Percentiles rank a stretch among this genome's conserved stretches.
Conservation (phyloP, 2,888 invertebrate genomes). For the Drosophila formosana region DNA sequence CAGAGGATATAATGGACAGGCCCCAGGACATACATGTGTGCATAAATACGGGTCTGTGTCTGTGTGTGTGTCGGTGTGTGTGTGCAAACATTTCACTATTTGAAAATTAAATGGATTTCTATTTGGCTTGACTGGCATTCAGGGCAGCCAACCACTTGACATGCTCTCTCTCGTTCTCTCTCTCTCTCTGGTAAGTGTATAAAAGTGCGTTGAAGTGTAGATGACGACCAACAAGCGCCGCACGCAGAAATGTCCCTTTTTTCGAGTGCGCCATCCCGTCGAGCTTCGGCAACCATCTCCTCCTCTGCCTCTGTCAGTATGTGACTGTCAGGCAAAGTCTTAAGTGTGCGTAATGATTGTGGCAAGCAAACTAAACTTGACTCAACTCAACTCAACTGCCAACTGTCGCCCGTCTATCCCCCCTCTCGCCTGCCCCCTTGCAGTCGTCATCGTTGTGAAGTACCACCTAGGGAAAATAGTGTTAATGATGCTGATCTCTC, state of each 20-base stretch:
- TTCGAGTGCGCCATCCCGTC: conserved; percentile 35
- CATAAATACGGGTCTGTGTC: conserved; percentile 12
- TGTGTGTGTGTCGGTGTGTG: conserved; percentile 25
- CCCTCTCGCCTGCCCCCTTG: neutral
- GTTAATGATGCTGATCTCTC: conserved; percentile 79
- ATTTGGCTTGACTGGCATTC: conserved; percentile 62
- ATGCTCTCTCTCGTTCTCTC: conserved; percentile 42
- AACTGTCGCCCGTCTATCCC: conserved; percentile 8
- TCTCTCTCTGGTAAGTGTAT: conserved; percentile 51
- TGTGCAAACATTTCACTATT: conserved; percentile 67
- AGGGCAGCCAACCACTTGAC: conserved; percentile 52
- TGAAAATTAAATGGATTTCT: conserved; percentile 81
- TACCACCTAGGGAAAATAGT: conserved; percentile 77
- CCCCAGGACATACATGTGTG: conserved; percentile 6
- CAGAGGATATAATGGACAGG: conserved; percentile 1
- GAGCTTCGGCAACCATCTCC: neutral
- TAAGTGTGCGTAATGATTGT: conserved; percentile 76
- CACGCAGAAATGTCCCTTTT: conserved; percentile 48
- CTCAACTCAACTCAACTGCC: conserved; percentile 18
- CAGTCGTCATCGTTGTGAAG: conserved; percentile 63
- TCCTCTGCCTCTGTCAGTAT: conserved; percentile 41
- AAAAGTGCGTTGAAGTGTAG: conserved; percentile 64
- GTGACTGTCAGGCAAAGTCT: conserved; percentile 59
- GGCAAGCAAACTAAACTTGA: conserved; percentile 67
- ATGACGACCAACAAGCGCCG: conserved; percentile 41